Conservation (phyloP, 2,797 vertebrate species). For the Poliocrania exsul region DNA sequence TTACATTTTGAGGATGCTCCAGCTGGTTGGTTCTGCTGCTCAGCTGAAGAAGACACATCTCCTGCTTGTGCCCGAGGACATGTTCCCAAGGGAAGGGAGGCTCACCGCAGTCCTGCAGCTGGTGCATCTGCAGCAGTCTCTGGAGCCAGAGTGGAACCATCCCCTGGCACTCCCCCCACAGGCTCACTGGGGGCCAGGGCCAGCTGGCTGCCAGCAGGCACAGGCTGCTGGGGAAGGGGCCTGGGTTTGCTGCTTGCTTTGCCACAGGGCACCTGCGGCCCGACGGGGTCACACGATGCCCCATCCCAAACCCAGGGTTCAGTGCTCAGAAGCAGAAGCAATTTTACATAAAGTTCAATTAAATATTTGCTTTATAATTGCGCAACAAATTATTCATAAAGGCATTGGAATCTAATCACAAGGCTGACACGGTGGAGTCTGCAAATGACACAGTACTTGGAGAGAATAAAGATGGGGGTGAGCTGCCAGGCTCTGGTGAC, state of each 20-base stretch:
- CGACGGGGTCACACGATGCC: fast-evolving
- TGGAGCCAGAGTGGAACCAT: background rate
- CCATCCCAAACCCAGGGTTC: slow-evolving; percentile 4
- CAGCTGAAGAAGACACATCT: background rate
- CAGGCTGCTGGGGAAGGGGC: background rate
- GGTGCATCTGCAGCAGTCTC: background rate
- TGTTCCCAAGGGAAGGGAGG: background rate
- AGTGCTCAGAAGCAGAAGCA: slow-evolving; percentile 44
- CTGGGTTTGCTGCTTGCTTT: background rate
- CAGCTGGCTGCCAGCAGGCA: background rate
- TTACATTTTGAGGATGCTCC: background rate
- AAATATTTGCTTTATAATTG: slow-evolving; percentile 77
- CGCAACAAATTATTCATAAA: slow-evolving; percentile 74
- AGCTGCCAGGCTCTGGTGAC: background rate
- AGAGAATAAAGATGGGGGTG: slow-evolving; percentile 56
- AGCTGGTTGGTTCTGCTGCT: background rate
- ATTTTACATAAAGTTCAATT: slow-evolving; percentile 72
- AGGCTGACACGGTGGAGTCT: slow-evolving; percentile 45
- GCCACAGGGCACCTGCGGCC: background rate
- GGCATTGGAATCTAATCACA: slow-evolving; percentile 61
- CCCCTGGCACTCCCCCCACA: too few species aligned
- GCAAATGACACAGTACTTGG: slow-evolving; percentile 44
- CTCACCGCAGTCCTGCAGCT: background rate
- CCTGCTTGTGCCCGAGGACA: background rate
- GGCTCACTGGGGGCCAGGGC: background rate